Percentiles rank a stretch among this genome's conserved stretches.
Evolutionary conservation across 2,888 invertebrate species (phyloP).

Genomic region (Lasioglossum marginatum): DNA sequence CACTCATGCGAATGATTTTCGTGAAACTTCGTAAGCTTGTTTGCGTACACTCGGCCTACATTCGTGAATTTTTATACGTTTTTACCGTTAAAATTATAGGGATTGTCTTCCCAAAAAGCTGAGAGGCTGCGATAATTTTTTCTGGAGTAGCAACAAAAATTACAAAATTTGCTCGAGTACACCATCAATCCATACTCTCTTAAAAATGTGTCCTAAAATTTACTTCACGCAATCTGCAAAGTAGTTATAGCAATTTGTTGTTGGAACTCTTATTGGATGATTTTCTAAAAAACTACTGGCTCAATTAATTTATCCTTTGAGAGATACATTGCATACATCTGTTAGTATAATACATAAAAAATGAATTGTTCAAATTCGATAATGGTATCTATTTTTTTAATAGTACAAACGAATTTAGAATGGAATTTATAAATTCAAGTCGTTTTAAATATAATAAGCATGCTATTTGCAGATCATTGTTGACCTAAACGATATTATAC

Average conservation of each 20-base stretch:
- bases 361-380: too few relatives aligned
- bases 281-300: too few relatives aligned
- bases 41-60: neutral
- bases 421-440: neutral
- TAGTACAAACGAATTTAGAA: too few relatives aligned
- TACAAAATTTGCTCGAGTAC: neutral
- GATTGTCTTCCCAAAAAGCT: neutral
- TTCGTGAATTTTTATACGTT: neutral
- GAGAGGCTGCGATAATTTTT: neutral
- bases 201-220: too few relatives aligned
- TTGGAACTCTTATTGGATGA: too few relatives aligned
- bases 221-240: too few relatives aligned
- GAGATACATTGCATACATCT: too few relatives aligned
- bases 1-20: neutral
- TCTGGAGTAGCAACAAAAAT: neutral
- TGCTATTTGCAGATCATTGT: neutral
- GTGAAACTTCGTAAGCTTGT: neutral
- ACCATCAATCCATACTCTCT: too few relatives aligned
- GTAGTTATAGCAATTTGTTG: too few relatives aligned
- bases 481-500: neutral
- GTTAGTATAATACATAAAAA: too few relatives aligned
- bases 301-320: too few relatives aligned
- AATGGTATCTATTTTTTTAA: too few relatives aligned
- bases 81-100: neutral
- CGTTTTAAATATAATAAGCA: neutral